phyloP scores from a whole-genome alignment of 2,113 vertebrate species.

The Cathartes aura region DNA sequence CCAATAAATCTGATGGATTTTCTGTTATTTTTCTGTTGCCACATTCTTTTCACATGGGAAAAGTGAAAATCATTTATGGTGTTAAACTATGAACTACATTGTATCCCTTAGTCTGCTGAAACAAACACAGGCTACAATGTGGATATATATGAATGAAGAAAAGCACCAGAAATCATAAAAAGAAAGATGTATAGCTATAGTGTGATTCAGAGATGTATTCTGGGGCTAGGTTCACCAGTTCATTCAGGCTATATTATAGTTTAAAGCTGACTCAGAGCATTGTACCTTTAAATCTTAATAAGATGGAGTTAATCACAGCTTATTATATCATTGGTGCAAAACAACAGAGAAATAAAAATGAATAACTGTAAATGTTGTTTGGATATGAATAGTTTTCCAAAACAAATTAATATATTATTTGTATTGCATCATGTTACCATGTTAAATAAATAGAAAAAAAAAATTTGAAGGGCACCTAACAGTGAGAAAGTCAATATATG shows the following conservation, averaged over 20 bases:
- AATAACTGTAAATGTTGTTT: background rate
- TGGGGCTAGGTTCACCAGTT: background rate
- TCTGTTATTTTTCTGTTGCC: background rate
- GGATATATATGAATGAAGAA: background rate
- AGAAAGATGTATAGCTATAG: background rate
- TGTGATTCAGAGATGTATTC: background rate
- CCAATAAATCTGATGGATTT: background rate
- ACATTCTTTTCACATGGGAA: background rate
- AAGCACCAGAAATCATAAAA: background rate
- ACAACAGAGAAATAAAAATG: background rate
- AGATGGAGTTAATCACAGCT: background rate
- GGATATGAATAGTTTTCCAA: background rate
- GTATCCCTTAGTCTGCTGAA: background rate
- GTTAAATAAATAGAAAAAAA: background rate
- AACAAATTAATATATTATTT: background rate
- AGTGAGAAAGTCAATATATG: background rate
- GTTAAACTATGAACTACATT: background rate
- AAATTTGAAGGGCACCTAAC: background rate
- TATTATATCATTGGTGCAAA: background rate
- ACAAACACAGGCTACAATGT: background rate
- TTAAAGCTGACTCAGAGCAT: background rate
- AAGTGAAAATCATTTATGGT: background rate
- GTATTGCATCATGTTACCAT: background rate
- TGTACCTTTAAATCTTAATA: background rate
- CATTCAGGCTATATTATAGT: background rate